phyloP scores from a whole-genome alignment of 2,888 invertebrate species.

The Chymomyza fuscimana region DNA sequence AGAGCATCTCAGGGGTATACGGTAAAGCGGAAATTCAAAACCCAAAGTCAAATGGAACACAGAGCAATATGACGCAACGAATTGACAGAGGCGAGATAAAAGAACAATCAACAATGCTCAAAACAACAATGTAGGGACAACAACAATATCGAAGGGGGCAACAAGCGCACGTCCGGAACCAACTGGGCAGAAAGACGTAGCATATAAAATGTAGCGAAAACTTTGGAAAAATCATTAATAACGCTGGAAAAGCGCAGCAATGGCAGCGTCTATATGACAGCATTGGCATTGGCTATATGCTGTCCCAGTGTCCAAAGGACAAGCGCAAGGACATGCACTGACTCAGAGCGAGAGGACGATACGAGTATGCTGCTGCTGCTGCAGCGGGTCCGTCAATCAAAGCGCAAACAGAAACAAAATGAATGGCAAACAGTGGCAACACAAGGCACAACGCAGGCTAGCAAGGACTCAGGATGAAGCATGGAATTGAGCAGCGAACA shows the following conservation, averaged over 20 bases:
- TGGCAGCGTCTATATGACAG: constrained; percentile 7
- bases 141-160: constrained; percentile 28
- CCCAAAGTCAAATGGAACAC: constrained; percentile 74
- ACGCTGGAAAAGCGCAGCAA: constrained; percentile 70
- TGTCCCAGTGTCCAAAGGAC: constrained; percentile 52
- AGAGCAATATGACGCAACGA: constrained; percentile 66
- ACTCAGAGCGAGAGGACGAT: not conserved
- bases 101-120: constrained; percentile 74
- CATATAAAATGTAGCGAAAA: constrained; percentile 70
- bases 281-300: constrained; percentile 55
- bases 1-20: constrained; percentile 41
- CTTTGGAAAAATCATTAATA: constrained; percentile 76
- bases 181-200: constrained; percentile 55
- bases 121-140: constrained; percentile 30
- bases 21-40: constrained; percentile 68
- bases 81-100: constrained; percentile 75
- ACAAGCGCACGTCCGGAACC: constrained; percentile 36
- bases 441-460: constrained; percentile 16
- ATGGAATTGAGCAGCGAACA: not conserved
- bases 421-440: constrained; percentile 71
- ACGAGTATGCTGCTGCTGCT: not conserved
- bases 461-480: constrained; percentile 9
- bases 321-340: constrained; percentile 73
- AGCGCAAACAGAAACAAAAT: constrained; percentile 75
- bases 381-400: constrained; percentile 68